Evolutionary conservation across 2,113 vertebrate species (phyloP).

Genomic region (Propithecus coquereli): DNA sequence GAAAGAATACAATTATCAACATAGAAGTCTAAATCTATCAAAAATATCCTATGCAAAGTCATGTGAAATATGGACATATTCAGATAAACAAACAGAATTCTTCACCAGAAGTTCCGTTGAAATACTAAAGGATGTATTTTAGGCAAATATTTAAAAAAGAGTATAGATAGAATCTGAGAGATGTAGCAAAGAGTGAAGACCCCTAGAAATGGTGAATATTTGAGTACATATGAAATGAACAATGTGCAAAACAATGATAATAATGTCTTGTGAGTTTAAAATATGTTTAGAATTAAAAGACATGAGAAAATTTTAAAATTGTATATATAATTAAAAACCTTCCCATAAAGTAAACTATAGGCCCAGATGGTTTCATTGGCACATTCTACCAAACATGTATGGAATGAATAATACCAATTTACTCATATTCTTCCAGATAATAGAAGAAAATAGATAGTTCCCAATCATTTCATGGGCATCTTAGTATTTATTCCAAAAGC

Average conservation of each 20-base stretch:
- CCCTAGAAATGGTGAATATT: not conserved
- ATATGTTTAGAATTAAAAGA: not conserved
- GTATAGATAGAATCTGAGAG: not conserved
- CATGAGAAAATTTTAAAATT: not conserved
- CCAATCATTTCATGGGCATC: not conserved
- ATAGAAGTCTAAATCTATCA: not conserved
- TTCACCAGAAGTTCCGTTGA: not conserved
- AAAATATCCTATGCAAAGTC: not conserved
- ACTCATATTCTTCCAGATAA: not conserved
- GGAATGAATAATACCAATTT: not conserved
- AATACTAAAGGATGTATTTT: not conserved
- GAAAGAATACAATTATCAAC: not conserved
- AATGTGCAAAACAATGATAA: not conserved
- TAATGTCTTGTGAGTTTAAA: not conserved
- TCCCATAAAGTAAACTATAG: not conserved
- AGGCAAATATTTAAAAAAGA: not conserved
- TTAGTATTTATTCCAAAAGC: not conserved
- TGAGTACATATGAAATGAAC: not conserved
- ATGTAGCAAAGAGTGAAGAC: not conserved
- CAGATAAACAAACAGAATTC: not conserved
- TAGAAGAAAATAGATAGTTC: not conserved
- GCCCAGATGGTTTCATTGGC: not conserved
- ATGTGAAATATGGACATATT: not conserved
- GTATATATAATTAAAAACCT: not conserved
- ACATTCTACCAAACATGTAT: not conserved